A percentile compares a stretch with the other conserved stretches of the same genome.
Conservation (phyloP, 2,797 vertebrate species). For the Alca torda region DNA sequence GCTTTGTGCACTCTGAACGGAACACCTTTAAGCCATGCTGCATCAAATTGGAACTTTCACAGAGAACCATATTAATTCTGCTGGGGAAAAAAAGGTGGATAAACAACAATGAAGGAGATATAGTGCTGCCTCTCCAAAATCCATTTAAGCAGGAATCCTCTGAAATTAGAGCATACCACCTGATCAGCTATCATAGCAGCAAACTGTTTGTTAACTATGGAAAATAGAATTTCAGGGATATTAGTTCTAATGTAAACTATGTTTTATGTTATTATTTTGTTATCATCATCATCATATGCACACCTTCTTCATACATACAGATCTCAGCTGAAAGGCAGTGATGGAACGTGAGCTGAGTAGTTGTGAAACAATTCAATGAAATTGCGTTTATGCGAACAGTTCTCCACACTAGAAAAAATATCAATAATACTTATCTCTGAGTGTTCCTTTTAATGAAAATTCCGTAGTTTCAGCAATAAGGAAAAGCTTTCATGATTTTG, state of each 20-base stretch:
- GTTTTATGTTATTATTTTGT: neutral
- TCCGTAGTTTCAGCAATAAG: neutral
- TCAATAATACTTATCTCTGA: neutral
- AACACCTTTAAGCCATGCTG: neutral
- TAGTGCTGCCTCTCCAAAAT: neutral
- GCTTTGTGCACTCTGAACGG: neutral
- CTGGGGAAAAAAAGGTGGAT: neutral
- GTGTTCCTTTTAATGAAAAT: neutral
- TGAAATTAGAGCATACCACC: neutral
- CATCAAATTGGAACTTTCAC: neutral
- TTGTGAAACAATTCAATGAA: neutral
- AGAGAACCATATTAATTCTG: constrained; percentile 1
- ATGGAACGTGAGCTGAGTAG: neutral
- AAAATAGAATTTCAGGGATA: neutral
- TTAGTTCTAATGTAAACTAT: neutral
- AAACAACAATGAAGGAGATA: neutral
- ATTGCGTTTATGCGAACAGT: neutral
- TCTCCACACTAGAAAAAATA: neutral
- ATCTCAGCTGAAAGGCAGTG: neutral
- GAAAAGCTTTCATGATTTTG: neutral
- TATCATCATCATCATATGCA: neutral
- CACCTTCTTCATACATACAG: neutral
- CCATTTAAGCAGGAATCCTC: neutral
- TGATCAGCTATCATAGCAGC: neutral
- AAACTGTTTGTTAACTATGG: neutral